These are phyloP conservation scores for Andrena haemorrhoa DNA, from an alignment of 2,888 invertebrate genomes.

Conservation along the genomic window DNA sequence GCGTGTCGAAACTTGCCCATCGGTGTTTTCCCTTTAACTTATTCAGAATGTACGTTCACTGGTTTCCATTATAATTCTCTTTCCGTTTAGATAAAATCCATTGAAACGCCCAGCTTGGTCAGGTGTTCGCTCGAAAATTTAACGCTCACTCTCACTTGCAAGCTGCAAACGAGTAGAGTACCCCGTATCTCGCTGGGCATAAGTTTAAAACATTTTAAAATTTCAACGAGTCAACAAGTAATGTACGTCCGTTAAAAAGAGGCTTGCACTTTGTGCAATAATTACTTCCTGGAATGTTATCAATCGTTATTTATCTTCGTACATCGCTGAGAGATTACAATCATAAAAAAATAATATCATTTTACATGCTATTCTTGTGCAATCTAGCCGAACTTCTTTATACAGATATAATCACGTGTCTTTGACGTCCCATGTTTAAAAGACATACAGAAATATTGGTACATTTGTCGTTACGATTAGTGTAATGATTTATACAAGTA, in stretches of 20 bases:
- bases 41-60: slow-evolving; percentile 1
- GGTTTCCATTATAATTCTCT: not conserved
- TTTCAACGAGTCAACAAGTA: not conserved
- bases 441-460: not conserved
- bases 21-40: not conserved
- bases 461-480: not conserved
- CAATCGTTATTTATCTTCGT: not conserved
- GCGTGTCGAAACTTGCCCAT: slow-evolving; percentile 5
- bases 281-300: slow-evolving; percentile 32
- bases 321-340: not conserved
- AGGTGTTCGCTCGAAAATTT: slow-evolving; percentile 22
- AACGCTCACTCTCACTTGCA: slow-evolving; percentile 65
- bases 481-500: not conserved
- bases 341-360: not conserved
- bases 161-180: slow-evolving; percentile 69
- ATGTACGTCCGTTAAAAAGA: slow-evolving; percentile 9
- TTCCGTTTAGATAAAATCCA: not conserved
- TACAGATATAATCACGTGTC: not conserved
- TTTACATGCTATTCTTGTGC: not conserved
- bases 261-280: not conserved
- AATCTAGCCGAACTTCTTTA: not conserved
- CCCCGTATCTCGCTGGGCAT: not conserved
- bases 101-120: not conserved
- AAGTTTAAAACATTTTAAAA: not conserved
- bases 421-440: not conserved